A percentile compares a stretch with the other conserved stretches of the same genome.
Conservation (phyloP, 2,888 invertebrate genomes). For the Chloroclysta siterata region DNA sequence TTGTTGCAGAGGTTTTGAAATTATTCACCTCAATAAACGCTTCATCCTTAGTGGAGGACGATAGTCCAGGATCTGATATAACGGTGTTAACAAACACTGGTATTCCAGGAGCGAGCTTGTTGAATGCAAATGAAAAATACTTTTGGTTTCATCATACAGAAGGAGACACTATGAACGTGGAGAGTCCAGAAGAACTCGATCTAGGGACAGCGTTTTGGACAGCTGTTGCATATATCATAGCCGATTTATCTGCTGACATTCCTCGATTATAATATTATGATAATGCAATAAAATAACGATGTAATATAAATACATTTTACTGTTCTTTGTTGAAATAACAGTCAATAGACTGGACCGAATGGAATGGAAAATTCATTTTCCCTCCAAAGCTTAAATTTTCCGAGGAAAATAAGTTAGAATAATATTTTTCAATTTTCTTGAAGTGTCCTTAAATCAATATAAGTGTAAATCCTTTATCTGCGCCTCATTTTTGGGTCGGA, state of each 20-base stretch:
- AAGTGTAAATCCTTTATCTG: conserved; percentile 57
- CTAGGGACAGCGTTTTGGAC: conserved; percentile 91
- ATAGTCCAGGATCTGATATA: conserved; percentile 89
- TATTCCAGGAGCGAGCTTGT: conserved; percentile 89
- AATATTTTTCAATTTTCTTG: conserved; percentile 40
- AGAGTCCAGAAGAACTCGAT: conserved; percentile 88
- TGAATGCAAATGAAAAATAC: conserved; percentile 89
- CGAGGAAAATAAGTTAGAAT: conserved; percentile 29
- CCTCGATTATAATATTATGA: conserved; percentile 72
- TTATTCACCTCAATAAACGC: conserved; percentile 89
- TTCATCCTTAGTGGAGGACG: conserved; percentile 80
- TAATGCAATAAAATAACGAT: background rate
- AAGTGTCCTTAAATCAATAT: conserved; percentile 51
- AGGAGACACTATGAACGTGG: conserved; percentile 92
- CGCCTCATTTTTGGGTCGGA: conserved; percentile 61
- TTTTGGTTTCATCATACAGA: conserved; percentile 91
- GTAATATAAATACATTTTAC: background rate
- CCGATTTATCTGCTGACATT: conserved; percentile 89
- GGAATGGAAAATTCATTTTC: conserved; percentile 4
- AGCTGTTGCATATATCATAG: conserved; percentile 90
- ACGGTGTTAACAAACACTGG: conserved; percentile 85
- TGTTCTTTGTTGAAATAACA: background rate
- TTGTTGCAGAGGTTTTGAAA: conserved; percentile 88
- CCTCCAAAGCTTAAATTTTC: conserved; percentile 5
- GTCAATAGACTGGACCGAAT: conserved; percentile 1